phyloP scores from a whole-genome alignment of 2,113 vertebrate genomes.

The Sceloporus tristichus region DNA sequence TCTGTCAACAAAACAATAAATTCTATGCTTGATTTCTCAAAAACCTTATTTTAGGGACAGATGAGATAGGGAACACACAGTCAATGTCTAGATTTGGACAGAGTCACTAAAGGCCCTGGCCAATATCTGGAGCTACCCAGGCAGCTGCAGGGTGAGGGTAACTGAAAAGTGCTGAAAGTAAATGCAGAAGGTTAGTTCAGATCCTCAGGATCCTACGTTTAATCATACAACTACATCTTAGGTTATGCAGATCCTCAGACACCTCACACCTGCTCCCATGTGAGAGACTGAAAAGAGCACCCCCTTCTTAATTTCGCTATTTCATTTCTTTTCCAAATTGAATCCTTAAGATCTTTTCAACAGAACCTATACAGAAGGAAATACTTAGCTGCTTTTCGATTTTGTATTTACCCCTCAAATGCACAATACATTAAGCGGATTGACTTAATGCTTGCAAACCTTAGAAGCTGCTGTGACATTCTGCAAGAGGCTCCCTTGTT shows the following conservation, averaged over 20 bases:
- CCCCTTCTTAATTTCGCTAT: constrained; percentile 43
- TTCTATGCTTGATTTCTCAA: not conserved
- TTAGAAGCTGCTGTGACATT: constrained; percentile 75
- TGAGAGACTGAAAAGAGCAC: constrained; percentile 34
- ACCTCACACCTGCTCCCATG: constrained; percentile 55
- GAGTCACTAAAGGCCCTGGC: too few relatives aligned
- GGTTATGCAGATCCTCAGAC: not conserved
- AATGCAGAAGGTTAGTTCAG: constrained; percentile 45
- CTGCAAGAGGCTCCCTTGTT: constrained; percentile 75
- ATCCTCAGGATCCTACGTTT: constrained; percentile 38
- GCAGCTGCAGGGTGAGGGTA: too few relatives aligned
- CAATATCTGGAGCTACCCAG: not conserved
- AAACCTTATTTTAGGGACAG: not conserved
- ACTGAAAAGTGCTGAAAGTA: not conserved
- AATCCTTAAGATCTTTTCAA: constrained; percentile 60
- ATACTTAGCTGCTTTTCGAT: constrained; percentile 67
- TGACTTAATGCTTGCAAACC: constrained; percentile 51
- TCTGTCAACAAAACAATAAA: not conserved
- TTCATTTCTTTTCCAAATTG: constrained; percentile 62
- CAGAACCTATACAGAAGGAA: constrained; percentile 52
- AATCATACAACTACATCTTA: constrained; percentile 11
- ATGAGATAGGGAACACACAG: not conserved
- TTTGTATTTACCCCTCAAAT: constrained; percentile 74
- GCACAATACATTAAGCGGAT: constrained; percentile 64
- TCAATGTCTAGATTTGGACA: not conserved